Evolutionary conservation across 2,113 vertebrate species (phyloP), one percentile per base, ranked within the genome.

Genomic region (Callopanchax toddi): DNA sequence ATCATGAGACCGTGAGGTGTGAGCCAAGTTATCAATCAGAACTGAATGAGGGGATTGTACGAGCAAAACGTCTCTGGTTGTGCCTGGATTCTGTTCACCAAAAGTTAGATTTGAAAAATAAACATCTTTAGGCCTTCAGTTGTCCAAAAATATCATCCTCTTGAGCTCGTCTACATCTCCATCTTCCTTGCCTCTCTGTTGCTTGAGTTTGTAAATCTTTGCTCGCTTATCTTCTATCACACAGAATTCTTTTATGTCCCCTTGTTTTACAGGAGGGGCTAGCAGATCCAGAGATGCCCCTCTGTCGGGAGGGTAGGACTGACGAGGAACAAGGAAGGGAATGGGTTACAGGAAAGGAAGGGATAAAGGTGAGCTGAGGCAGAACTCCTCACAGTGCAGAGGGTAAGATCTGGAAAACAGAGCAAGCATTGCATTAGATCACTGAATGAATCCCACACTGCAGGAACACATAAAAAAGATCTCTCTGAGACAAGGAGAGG

Each of bases 1-100:
- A 96, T 97, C 92, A 91, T 95, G 93, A 87, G 89, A 84, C 61
- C 52, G 67, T 58, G 67, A 59, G 1, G 85, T 62, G 71, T 75
- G 67, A 49, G 74, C 76, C 70, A 36, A 52, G 40, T 70, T 55
- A 37, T 17, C 49, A 29, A 45, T 59, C 51, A 53, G 74, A 79
- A 56, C 26, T 64, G 46, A 74, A 67, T 12, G 13, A 53, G 64
- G 37, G 56, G 83, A 80, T 78, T 76, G 83, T 83, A 70, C 55
- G 53, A 74, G 84, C 79, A 79, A 84, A 77, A 58, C 21, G 56
- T 52, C 12, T 74, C 29, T 61, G 10, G 40, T 62, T 22, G 76
- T 82, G 45, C 58, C 51, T 65, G 25, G 26, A 26, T 12, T 65
- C 64, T 67, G 58, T 69, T 25, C 34, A 66, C 55, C 76, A 67